These are phyloP conservation scores for Cylloceria caligata DNA, from an alignment of 2,888 invertebrate genomes.

Conservation along the genomic window DNA sequence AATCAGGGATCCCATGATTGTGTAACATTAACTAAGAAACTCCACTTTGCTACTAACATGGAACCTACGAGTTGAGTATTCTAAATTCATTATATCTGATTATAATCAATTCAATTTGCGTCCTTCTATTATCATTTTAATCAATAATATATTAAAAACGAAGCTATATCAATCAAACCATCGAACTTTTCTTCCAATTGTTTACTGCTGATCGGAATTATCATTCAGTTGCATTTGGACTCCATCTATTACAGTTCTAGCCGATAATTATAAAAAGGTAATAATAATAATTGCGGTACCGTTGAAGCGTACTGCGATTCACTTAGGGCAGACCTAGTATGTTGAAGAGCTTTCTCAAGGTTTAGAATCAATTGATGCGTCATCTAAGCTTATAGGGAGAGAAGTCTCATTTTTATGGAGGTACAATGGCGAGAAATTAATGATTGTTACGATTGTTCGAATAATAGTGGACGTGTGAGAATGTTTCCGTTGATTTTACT, in stretches of 20 bases:
- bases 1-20: slow-evolving; percentile 19
- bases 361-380: not conserved
- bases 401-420: not conserved
- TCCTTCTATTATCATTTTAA: not conserved
- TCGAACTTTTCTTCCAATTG: not conserved
- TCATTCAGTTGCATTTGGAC: not conserved
- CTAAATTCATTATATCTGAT: not conserved
- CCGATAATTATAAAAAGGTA: not conserved
- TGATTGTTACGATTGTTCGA: not conserved
- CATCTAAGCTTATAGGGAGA: not conserved
- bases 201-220: not conserved
- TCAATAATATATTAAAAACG: not conserved
- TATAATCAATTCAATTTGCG: not conserved
- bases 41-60: not conserved
- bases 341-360: not conserved
- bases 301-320: not conserved
- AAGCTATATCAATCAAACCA: not conserved
- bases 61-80: not conserved
- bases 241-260: not conserved
- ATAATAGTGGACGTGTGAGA: not conserved
- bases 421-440: not conserved
- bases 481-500: too few relatives aligned
- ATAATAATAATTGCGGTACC: not conserved
- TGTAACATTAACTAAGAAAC: slow-evolving; percentile 14
- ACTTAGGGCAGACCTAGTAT: not conserved